These are phyloP conservation scores for Pandemis cinnamomeana DNA, from an alignment of 2,888 invertebrate genomes.

Conservation along the genomic window DNA sequence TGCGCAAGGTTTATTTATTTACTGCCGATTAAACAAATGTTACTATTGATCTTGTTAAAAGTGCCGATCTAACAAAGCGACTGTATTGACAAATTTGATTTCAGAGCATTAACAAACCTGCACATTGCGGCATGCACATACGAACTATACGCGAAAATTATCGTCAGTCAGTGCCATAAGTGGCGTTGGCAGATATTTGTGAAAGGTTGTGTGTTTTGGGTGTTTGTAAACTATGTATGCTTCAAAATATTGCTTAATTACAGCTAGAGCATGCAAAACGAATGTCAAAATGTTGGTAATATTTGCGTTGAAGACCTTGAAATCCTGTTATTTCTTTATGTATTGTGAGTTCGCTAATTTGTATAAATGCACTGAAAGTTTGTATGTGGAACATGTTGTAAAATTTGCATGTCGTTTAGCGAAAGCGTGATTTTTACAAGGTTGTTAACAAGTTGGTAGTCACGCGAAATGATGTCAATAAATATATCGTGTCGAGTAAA, in stretches of 20 bases:
- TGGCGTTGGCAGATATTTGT: neutral
- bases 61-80: neutral
- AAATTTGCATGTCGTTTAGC: slow-evolving; percentile 65
- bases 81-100: neutral
- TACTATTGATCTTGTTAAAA: slow-evolving; percentile 5
- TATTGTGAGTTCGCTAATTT: slow-evolving; percentile 33
- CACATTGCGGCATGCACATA: neutral
- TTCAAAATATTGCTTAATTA: slow-evolving; percentile 7
- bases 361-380: slow-evolving; percentile 33
- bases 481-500: slow-evolving; percentile 24
- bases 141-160: neutral
- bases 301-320: slow-evolving; percentile 25
- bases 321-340: slow-evolving; percentile 17
- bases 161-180: neutral
- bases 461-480: slow-evolving; percentile 35
- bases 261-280: slow-evolving; percentile 8
- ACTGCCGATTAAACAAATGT: slow-evolving; percentile 40
- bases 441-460: slow-evolving; percentile 50
- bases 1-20: slow-evolving; percentile 64
- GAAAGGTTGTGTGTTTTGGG: neutral
- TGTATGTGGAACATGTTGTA: slow-evolving; percentile 32
- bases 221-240: neutral
- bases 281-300: slow-evolving; percentile 13
- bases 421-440: slow-evolving; percentile 70
- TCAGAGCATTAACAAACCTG: neutral